phyloP scores from a whole-genome alignment of 2,888 invertebrate species.

The Yponomeuta evonymella region DNA sequence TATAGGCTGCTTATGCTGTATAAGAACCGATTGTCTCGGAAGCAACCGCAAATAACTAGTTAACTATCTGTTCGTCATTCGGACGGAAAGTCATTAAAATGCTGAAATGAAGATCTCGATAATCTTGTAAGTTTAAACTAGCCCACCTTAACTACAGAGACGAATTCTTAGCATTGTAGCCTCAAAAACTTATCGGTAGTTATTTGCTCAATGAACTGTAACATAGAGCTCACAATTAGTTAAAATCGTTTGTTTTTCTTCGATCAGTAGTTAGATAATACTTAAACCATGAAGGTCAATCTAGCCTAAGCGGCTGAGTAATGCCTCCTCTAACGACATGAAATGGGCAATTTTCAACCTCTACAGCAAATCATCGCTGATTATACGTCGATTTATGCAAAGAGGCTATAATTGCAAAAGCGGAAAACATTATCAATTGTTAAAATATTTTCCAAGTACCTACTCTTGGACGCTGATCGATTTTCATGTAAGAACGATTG shows the following conservation, averaged over 20 bases:
- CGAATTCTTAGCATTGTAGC: background rate
- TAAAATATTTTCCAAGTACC: background rate
- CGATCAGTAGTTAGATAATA: background rate
- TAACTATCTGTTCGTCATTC: too few relatives aligned
- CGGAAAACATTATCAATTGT: background rate
- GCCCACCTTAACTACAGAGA: background rate
- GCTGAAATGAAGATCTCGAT: background rate
- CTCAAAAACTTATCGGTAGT: background rate
- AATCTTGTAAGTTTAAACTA: background rate
- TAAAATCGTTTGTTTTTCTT: conserved; percentile 8
- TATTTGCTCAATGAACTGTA: background rate
- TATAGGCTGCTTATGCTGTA: too few relatives aligned
- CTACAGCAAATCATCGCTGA: conserved; percentile 7
- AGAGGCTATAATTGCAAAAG: background rate
- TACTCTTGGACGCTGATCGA: too few relatives aligned
- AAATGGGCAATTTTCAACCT: conserved; percentile 2
- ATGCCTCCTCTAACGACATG: conserved; percentile 9
- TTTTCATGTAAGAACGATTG: too few relatives aligned
- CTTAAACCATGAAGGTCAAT: background rate
- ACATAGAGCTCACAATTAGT: background rate
- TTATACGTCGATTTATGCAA: conserved; percentile 6
- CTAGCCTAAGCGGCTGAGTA: background rate
- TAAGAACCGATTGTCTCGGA: too few relatives aligned
- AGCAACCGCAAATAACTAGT: too few relatives aligned
- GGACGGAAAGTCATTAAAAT: background rate